phyloP scores from a whole-genome alignment of 2,797 vertebrate species.

The Neoniphon sammara region DNA sequence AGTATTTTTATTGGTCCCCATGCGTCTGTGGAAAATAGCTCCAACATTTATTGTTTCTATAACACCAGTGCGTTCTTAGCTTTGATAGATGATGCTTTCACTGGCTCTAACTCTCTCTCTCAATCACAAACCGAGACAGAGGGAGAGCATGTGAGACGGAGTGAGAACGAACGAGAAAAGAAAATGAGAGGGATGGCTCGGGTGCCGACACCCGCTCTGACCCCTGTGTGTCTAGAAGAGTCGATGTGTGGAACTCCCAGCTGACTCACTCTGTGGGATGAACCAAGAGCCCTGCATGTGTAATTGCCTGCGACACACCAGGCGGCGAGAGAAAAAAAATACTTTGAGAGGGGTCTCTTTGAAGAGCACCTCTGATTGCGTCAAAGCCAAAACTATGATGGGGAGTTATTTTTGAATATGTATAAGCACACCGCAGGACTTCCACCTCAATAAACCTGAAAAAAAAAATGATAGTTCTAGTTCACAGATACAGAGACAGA shows the following conservation, averaged over 20 bases:
- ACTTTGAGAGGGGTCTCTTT: conserved; percentile 61
- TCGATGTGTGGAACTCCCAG: conserved; percentile 47
- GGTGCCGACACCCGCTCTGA: conserved; percentile 22
- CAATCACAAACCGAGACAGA: conserved; percentile 54
- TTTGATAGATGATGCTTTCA: conserved; percentile 76
- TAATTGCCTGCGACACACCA: conserved; percentile 60
- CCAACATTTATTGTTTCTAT: conserved; percentile 68
- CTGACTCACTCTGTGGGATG: conserved; percentile 51
- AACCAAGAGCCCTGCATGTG: conserved; percentile 47
- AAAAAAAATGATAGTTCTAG: conserved; percentile 18
- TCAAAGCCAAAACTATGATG: conserved; percentile 55
- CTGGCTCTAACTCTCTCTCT: conserved; percentile 53
- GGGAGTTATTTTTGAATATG: conserved; percentile 66
- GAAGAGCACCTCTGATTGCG: conserved; percentile 68
- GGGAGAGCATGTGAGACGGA: conserved; percentile 6
- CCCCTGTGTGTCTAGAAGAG: conserved; percentile 31
- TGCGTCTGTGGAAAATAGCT: conserved; percentile 59
- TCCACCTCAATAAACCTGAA: conserved; percentile 58
- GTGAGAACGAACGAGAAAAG: conserved; percentile 17
- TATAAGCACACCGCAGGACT: conserved; percentile 63
- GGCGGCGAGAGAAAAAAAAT: conserved; percentile 50
- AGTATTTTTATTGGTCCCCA: conserved; percentile 74
- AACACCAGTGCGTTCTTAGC: conserved; percentile 56
- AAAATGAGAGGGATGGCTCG: conserved; percentile 33
- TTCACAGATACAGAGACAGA: conserved; percentile 54